A percentile compares a stretch with the other conserved stretches of the same genome.
Evolutionary conservation across 2,797 vertebrate genomes (phyloP).

Genomic region (Triplophysa yarkandensis): DNA sequence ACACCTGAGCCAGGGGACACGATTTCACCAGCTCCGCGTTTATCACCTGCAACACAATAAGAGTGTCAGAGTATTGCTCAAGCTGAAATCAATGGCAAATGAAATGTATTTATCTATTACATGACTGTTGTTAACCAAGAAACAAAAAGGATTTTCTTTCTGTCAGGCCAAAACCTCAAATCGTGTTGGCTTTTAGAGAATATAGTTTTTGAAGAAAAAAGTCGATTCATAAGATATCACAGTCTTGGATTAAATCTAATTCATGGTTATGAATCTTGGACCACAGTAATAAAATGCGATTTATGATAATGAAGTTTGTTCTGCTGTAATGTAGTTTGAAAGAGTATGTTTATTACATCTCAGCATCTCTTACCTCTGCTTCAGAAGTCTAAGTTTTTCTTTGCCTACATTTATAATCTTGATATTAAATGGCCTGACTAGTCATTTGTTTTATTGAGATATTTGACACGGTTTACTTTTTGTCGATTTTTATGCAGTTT

Average conservation of each 20-base stretch:
- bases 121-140: neutral
- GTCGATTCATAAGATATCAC: neutral
- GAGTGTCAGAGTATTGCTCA: neutral
- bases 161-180: neutral
- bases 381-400: neutral
- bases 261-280: neutral
- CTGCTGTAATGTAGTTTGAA: neutral
- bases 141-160: neutral
- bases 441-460: neutral
- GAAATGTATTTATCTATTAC: neutral
- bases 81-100: constrained; percentile 3
- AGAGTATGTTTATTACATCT: no score
- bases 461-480: neutral
- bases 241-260: neutral
- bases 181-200: neutral
- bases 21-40: constrained; percentile 17
- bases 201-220: neutral
- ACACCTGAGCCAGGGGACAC: constrained; percentile 49
- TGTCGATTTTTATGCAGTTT: neutral
- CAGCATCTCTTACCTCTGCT: neutral
- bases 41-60: constrained; percentile 46
- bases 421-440: neutral
- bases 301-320: neutral
- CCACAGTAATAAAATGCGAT: neutral
- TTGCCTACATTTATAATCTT: neutral